These are phyloP conservation scores for Microtus ochrogaster DNA, from an alignment of 2,113 vertebrate species.

Conservation along the genomic window DNA sequence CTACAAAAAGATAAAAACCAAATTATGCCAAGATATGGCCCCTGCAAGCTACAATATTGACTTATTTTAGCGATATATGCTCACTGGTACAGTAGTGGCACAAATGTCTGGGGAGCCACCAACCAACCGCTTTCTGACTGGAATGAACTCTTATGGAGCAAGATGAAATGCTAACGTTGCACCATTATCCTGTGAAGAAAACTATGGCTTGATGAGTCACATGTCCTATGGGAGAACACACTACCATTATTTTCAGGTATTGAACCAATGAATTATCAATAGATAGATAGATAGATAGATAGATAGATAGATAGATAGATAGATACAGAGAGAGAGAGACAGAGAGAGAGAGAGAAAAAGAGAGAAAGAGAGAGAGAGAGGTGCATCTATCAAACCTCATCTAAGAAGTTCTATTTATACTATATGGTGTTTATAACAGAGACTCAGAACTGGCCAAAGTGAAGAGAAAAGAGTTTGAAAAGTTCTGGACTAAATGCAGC, in stretches of 20 bases:
- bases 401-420: not conserved
- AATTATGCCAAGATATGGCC: not conserved
- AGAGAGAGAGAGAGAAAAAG: too few species aligned
- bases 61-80: not conserved
- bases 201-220: not conserved
- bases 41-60: not conserved
- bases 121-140: not conserved
- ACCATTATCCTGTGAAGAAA: not conserved
- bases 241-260: not conserved
- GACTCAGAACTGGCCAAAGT: too few species aligned
- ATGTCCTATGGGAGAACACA: not conserved
- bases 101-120: not conserved
- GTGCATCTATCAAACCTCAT: not conserved
- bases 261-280: not conserved
- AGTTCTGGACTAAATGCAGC: not conserved
- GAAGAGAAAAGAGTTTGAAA: not conserved
- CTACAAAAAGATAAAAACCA: not conserved
- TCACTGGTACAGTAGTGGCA: not conserved
- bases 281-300: not conserved
- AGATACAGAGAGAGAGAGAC: too few species aligned
- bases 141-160: not conserved
- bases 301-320: not conserved
- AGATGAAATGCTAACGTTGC: too few species aligned
- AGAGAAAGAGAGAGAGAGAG: too few species aligned
- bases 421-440: not conserved